Evolutionary conservation across 1,140 invertebrate species (phyloP).

Genomic region (Drosophila prosaltans): DNA sequence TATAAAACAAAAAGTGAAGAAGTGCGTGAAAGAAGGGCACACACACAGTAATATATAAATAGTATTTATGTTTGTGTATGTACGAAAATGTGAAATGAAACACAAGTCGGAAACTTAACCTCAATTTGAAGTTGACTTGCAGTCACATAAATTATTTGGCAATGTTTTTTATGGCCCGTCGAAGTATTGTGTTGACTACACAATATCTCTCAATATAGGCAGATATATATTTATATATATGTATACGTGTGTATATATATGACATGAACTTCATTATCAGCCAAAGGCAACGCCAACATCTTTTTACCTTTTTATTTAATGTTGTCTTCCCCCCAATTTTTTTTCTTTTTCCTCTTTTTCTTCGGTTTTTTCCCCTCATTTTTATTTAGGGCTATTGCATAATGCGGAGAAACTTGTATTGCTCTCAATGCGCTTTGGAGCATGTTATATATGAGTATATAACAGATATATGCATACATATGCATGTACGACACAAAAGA

Average conservation of each 20-base stretch:
- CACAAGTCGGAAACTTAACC: conserved; percentile 67
- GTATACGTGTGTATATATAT: conserved; percentile 37
- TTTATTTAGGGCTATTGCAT: conserved; percentile 80
- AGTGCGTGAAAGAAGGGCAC: conserved; percentile 61
- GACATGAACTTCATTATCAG: conserved; percentile 80
- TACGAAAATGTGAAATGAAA: conserved; percentile 47
- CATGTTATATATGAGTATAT: conserved; percentile 60
- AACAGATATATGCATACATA: neutral
- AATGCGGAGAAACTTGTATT: conserved; percentile 77
- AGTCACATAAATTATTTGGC: conserved; percentile 74
- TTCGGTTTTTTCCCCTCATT: conserved; percentile 40
- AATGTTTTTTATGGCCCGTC: conserved; percentile 73
- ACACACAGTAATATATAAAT: neutral
- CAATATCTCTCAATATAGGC: conserved; percentile 38
- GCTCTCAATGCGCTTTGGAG: conserved; percentile 70
- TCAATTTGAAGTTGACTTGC: conserved; percentile 68
- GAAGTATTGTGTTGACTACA: conserved; percentile 60
- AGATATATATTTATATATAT: conserved; percentile 18
- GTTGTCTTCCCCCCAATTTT: conserved; percentile 55
- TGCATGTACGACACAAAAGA: conserved; percentile 39
- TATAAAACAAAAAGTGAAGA: neutral
- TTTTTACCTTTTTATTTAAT: conserved; percentile 52
- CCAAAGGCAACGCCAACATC: conserved; percentile 65
- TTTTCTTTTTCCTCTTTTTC: conserved; percentile 73
- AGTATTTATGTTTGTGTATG: neutral